Evolutionary conservation across 2,888 invertebrate genomes (phyloP).

Genomic region (Drosophila gaucha): DNA sequence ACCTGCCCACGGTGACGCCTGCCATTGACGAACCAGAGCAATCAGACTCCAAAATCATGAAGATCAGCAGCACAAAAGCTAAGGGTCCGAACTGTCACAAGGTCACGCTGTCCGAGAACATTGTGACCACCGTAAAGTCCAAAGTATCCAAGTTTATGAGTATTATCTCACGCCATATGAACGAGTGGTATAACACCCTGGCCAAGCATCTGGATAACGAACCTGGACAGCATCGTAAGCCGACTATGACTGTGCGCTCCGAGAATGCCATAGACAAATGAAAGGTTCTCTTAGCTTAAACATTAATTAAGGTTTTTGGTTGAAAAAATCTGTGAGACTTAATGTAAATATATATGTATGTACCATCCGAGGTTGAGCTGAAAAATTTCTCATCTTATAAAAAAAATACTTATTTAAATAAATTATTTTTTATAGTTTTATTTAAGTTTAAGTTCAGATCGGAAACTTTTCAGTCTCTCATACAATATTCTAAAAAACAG

Average conservation of each 20-base stretch:
- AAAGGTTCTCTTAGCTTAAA: neutral
- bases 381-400: neutral
- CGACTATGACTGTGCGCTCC: neutral
- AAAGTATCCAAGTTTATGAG: constrained; percentile 77
- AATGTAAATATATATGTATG: constrained; percentile 69
- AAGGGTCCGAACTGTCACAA: constrained; percentile 11
- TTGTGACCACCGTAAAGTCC: constrained; percentile 71
- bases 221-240: neutral
- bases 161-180: constrained; percentile 78
- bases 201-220: constrained; percentile 59
- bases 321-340: constrained; percentile 1
- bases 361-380: constrained; percentile 17
- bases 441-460: too few relatives aligned
- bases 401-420: constrained; percentile 1
- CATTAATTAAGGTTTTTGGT: neutral
- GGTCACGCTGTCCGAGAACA: constrained; percentile 43
- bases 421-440: neutral
- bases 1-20: constrained; percentile 21
- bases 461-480: too few relatives aligned
- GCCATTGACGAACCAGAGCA: neutral
- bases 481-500: too few relatives aligned
- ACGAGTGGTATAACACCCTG: constrained; percentile 81
- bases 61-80: constrained; percentile 26
- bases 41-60: constrained; percentile 54
- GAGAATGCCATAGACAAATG: constrained; percentile 45